Evolutionary conservation across 2,888 invertebrate genomes (phyloP), one percentile per base, ranked within the genome.

Genomic region (Lysandra coridon): DNA sequence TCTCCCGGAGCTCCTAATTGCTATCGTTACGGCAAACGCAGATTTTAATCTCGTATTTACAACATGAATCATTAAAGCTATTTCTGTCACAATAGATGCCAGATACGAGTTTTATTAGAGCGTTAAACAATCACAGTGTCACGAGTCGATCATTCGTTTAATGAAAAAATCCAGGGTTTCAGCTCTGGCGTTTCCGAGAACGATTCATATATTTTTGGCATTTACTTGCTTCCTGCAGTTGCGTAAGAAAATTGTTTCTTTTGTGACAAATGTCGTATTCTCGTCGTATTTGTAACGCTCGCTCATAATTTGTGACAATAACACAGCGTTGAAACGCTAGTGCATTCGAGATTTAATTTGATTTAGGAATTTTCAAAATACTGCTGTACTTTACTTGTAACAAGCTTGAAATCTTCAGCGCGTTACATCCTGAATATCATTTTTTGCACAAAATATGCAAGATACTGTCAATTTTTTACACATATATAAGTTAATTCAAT

Each of bases 31-130:
- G 30, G 69, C 69, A 37, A 69, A 69, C 4, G 12, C 33, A 62
- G 33, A 69, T 69, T 69, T 69, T 33, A 69, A 69, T 30, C 3
- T 69, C 23, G 30, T 69, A 69, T 69, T 69, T 33, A 69, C 69
- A 33, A 69, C 69, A 69, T 69, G 69, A 69, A 69, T 69, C 69
- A 33, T 76, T 57, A 76, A 57, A 17, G 53, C 53, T 76, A 76
- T 57, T 76, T 76, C 76, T 7, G 76, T 17, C 76, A 57, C 76
- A 76, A 76, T 76, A 33, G 30, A 57, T 33, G 33, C 53, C 76
- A 76, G 76, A 76, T 76, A 76, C 53, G 76, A 76, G 30, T 76
- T 57, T 76, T 76, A 76, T 76, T 53, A 33, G 30, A 53, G 53
- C 53, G 33, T 76, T 57, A 76, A 57, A 76, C 76, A 76, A 76